A percentile compares a stretch with the other conserved stretches of the same genome.
These are phyloP conservation scores for Ciona savignyi DNA, from an alignment of 23 tunicate species.

Conservation along the genomic window DNA sequence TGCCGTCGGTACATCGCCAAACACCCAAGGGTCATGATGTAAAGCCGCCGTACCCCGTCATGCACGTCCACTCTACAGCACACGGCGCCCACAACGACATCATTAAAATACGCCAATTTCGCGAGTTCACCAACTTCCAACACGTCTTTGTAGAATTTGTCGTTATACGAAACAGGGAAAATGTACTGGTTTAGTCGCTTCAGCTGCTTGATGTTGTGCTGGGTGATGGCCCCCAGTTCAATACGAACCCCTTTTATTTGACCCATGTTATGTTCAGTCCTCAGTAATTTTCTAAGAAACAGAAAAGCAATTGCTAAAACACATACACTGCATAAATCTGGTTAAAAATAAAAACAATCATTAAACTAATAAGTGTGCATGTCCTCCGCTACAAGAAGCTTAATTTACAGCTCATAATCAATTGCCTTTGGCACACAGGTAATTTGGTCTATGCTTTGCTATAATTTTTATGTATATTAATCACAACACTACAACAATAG, in stretches of 20 bases:
- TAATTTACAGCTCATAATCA: no score
- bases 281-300: no score
- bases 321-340: no score
- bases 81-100: slow-evolving; percentile 93
- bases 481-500: no score
- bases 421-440: no score
- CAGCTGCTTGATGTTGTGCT: slow-evolving; percentile 90
- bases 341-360: no score
- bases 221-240: slow-evolving; percentile 87
- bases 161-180: slow-evolving; percentile 92
- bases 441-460: no score
- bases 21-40: slow-evolving; percentile 98
- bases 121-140: slow-evolving; percentile 85
- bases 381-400: no score
- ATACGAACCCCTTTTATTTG: slow-evolving; percentile 70
- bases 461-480: no score
- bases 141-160: slow-evolving; percentile 96
- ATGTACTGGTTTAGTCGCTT: slow-evolving; percentile 87
- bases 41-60: slow-evolving; percentile 56
- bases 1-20: slow-evolving; percentile 79
- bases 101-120: slow-evolving; percentile 91
- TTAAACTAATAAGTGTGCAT: no score
- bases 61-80: slow-evolving; percentile 76
- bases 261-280: no score
- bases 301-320: no score